Evolutionary conservation across 2,888 invertebrate genomes (phyloP), one percentile per base, ranked within the genome.

Genomic region (Temnothorax ravouxi): DNA sequence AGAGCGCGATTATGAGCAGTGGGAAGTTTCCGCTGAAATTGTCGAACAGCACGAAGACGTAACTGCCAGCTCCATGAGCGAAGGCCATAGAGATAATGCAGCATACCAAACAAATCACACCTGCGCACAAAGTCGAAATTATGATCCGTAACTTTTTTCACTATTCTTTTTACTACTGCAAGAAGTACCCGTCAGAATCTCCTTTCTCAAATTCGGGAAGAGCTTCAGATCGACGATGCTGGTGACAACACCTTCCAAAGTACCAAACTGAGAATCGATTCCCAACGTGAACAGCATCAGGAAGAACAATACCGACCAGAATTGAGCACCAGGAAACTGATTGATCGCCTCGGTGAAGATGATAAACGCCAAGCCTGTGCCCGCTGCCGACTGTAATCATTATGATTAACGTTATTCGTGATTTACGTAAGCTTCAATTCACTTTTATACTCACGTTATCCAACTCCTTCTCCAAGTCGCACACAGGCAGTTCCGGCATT

Each of bases 291-390:
- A 98, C 52, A 99, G 96, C 99, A 99, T 99, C 75, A 99, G 96
- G 95, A 99, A 99, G 96, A 99, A 99, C 15, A 99, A 96, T 18
- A 99, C 97, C 4, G 99, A 98, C 99, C 99, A 99, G 93, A 99
- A 97, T 91, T 99, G 99, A 0, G 99, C 98, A 0, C 98, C 98
- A 0, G 99, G 99, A 95, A 99, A 99, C 95, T 99, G 99, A 95
- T 99, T 98, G 93, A 99, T 99, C 9, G 99, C 99, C 95, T 99
- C 99, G 0, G 99, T 99, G 96, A 99, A 99, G 90, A 99, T 99
- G 87, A 99, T 99, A 95, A 99, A 99, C 0, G 99, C 99, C 83
- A 99, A 95, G 0, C 99, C 99, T 0, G 99, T 99, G 38, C 99
- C 99, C 3, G 99, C 98, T 1, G 99, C 99, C 8, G 99, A 98